Evolutionary conservation across 1,140 invertebrate genomes (phyloP).

Genomic region (Papilio polyxenes): DNA sequence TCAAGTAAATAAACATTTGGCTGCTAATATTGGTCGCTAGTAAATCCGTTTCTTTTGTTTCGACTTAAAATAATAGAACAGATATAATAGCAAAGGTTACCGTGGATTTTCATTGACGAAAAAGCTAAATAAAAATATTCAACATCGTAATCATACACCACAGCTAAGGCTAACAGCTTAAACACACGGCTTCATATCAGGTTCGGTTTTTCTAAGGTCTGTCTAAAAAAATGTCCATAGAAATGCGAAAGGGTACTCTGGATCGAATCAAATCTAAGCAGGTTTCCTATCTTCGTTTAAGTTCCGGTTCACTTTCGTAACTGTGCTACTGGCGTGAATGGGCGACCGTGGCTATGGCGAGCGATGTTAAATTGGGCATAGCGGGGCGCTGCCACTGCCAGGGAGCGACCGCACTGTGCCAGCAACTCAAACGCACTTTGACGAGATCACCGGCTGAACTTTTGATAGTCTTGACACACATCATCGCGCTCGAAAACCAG

Average conservation of each 20-base stretch:
- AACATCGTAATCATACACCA: not conserved
- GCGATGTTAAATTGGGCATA: slow-evolving; percentile 25
- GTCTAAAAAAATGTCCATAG: no score
- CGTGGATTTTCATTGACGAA: not conserved
- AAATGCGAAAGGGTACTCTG: not conserved
- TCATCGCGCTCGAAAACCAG: not conserved
- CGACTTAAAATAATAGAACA: no score
- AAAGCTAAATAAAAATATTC: not conserved
- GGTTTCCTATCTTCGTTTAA: not conserved
- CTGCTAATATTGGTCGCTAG: no score
- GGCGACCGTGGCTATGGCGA: slow-evolving; percentile 3
- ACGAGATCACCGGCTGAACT: slow-evolving; percentile 12
- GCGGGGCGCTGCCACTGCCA: slow-evolving; percentile 5
- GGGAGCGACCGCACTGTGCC: slow-evolving; percentile 6
- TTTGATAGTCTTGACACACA: slow-evolving; percentile 33
- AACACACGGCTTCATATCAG: not conserved
- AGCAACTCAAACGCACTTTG: slow-evolving; percentile 23
- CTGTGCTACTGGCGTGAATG: slow-evolving; percentile 14
- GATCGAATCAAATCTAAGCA: not conserved
- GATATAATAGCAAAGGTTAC: no score
- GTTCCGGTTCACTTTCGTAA: not conserved
- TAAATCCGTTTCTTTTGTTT: no score
- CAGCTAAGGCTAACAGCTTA: not conserved
- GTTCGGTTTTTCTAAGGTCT: not conserved
- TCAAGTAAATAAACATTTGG: no score